These are phyloP conservation scores for Pionites leucogaster DNA, from an alignment of 2,113 vertebrate species.

Conservation along the genomic window DNA sequence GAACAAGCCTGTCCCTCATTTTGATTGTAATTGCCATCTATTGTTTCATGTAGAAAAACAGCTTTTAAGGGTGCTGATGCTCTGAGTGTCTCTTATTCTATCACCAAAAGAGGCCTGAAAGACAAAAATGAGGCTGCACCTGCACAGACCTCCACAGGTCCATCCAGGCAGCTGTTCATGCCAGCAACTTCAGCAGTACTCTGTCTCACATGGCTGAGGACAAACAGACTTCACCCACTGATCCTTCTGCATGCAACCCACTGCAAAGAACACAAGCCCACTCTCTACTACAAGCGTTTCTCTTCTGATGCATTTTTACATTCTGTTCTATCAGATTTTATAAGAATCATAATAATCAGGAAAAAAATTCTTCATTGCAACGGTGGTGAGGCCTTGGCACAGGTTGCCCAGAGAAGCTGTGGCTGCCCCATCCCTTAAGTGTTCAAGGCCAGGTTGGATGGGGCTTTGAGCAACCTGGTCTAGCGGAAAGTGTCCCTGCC, in stretches of 20 bases:
- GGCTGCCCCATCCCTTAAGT: background rate
- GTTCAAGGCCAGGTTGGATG: background rate
- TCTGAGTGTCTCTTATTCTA: background rate
- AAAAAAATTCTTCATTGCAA: background rate
- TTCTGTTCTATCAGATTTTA: background rate
- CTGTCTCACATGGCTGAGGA: background rate
- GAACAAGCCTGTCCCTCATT: rapidly evolving
- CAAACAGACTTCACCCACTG: background rate
- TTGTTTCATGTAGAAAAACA: background rate
- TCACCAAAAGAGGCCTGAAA: background rate
- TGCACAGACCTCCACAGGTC: background rate
- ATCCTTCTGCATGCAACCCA: background rate
- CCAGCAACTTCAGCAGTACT: background rate
- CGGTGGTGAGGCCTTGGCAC: background rate
- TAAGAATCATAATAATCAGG: background rate
- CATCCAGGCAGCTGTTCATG: background rate
- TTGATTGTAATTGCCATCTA: background rate
- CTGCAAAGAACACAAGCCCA: background rate
- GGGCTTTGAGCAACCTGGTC: background rate
- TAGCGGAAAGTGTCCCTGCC: background rate
- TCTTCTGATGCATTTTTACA: background rate
- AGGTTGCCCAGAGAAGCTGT: background rate
- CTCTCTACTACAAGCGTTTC: background rate
- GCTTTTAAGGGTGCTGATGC: background rate
- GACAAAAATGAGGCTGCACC: background rate